Conservation (phyloP, 2,797 vertebrate species). For the Manis pentadactyla region DNA sequence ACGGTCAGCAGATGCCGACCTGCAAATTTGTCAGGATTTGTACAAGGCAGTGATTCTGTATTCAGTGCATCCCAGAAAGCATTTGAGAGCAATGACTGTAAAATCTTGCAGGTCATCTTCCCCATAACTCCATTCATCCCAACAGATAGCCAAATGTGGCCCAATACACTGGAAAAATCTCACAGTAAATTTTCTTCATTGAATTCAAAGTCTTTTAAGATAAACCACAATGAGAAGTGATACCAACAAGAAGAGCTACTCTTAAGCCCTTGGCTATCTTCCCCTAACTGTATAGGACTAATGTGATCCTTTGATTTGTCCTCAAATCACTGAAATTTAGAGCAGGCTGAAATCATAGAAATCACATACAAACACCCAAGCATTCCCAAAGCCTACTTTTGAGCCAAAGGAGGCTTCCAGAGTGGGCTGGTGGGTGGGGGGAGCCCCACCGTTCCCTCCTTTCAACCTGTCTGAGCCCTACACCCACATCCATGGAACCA, state of each 20-base stretch:
- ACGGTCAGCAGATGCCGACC: neutral
- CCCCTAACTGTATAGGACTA: neutral
- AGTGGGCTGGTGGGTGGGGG: neutral
- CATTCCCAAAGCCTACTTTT: constrained; percentile 5
- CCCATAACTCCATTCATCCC: neutral
- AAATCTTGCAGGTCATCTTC: constrained; percentile 46
- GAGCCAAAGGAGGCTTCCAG: neutral
- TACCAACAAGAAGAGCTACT: neutral
- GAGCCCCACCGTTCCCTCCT: neutral
- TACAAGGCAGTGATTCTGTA: neutral
- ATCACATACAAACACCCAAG: neutral
- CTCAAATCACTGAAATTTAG: constrained; percentile 33
- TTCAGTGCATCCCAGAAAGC: neutral
- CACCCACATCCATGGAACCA: neutral
- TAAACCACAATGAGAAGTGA: constrained; percentile 28
- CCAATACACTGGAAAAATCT: constrained; percentile 23
- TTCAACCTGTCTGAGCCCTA: neutral
- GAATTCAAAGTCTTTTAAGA: neutral
- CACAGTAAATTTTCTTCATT: constrained; percentile 1
- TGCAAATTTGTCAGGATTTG: neutral
- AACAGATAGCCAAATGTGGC: constrained; percentile 16
- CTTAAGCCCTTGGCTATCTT: neutral
- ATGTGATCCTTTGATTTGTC: neutral
- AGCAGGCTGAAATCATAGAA: neutral
- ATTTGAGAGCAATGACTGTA: neutral